Evolutionary conservation across 2,888 invertebrate species (phyloP).

Genomic region (Heliconius cydno): DNA sequence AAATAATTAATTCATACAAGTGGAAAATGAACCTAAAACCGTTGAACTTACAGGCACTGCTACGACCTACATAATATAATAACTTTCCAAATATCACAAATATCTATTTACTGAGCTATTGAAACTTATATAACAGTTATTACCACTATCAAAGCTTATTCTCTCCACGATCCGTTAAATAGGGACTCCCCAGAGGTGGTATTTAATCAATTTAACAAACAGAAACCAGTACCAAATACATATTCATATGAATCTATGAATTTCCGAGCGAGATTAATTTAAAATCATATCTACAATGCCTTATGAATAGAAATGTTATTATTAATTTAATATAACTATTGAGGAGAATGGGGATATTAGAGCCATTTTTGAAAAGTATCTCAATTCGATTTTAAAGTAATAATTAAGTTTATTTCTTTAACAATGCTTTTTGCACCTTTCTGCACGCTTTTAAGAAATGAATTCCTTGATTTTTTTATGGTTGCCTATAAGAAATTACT

Average conservation of each 20-base stretch:
- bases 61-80: too few species aligned
- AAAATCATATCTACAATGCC: constrained; percentile 20
- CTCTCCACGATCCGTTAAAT: background rate
- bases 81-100: background rate
- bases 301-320: constrained; percentile 27
- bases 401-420: too few species aligned
- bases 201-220: constrained; percentile 35
- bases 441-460: too few species aligned
- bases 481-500: too few species aligned
- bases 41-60: too few species aligned
- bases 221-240: constrained; percentile 27
- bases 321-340: constrained; percentile 4
- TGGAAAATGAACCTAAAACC: too few species aligned
- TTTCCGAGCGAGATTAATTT: constrained; percentile 34
- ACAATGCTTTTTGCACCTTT: too few species aligned
- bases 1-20: too few species aligned
- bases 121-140: constrained; percentile 1
- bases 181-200: constrained; percentile 19
- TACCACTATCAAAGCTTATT: background rate
- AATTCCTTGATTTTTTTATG: too few species aligned
- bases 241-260: constrained; percentile 38
- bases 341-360: too few species aligned
- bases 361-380: too few species aligned
- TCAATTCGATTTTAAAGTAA: too few species aligned
- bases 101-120: background rate